Evolutionary conservation across 2,797 vertebrate species (phyloP), one percentile per base, ranked within the genome.

Genomic region (Tenualosa ilisha): DNA sequence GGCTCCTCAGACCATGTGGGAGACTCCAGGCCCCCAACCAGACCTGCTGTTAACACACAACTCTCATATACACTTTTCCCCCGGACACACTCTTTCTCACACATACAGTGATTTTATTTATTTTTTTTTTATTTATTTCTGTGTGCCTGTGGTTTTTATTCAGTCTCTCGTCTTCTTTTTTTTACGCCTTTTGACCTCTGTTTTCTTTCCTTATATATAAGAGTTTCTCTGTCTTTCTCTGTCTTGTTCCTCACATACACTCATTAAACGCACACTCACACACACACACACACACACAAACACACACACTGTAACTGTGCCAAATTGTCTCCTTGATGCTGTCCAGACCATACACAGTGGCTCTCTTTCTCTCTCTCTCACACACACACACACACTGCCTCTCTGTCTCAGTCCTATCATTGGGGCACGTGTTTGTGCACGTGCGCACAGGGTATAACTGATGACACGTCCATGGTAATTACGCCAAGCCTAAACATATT

Each of bases 1-100:
- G 54, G 17, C 54, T 3, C 20, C 91, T 86, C 92, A 91, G 85
- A 91, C 91, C 91, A 79, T 86, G 87, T 92, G 92, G 92, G 92
- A 93, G 87, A 85, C 26, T 84, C 31, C 72, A 61, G 85, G 83
- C 50, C 83, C 83, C 50, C 15, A 65, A n/a, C 54, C 81, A 83
- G 68, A 24, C 81, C 81, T 59, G 37, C 81, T 79, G 17, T 79
- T 15, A 79, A 5, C 65, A 72, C 31, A 31, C 31, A 6, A n/a
- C 68, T 31, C 65, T 31, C 63, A n/a, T 22, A 63, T 20, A 65
- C 61, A 65, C 61, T 22, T 6, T 22, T 3, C 61, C 24, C 61
- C 20, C 9, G 6, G 15, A 65, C 61, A 12, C n/a, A 65, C 61
- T 43, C 13, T 37, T 31, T 65, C 12, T 68, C 72, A 46, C 72